Base-by-base conservation (phyloP, 2,888 invertebrate genomes). In the Harmothoe impar region DNA sequence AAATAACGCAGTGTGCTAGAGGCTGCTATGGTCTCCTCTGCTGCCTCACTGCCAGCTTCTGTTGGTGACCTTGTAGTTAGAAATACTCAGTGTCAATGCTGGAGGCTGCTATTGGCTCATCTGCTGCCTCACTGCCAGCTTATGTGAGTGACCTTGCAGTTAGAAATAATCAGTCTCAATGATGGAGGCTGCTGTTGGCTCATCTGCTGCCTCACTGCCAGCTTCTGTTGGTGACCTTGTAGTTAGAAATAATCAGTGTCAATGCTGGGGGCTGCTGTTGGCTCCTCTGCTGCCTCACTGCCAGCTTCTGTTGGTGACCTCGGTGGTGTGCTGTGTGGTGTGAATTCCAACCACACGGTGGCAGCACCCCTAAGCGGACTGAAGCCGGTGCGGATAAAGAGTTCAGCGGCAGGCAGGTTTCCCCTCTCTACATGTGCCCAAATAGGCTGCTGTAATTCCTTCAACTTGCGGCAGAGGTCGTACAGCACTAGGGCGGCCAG, bases 341-440 rank as follows among this genome's bases (percentile, higher is more conserved):
- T 54, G 31, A 52, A 86, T 29, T 52, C 86, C 54, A 86, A 20
- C 86, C 86, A 86, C 86, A 56, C 52, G 54, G 86, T 86, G 52
- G 86, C 56, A 86, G 86, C 52, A 86, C 56, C 56, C 15, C 56
- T 20, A 29, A 86, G 33, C 12, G 56, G 29, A 1, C 20, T 86
- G 29, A 86, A 86, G 7, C 86, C 86, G 15, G 86, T 54, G 25
- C 86, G 25, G 52, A 29, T 1, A 29, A 86, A 86, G 29, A 86
- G 56, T 54, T 86, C 86, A 86, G 86, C 54, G 1, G 86, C 86
- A 0, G 86, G 29, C 52, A 54, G 12, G 86, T 86, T 86, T 7
- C 56, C 86, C 29, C n/a, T 52, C 56, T 86, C 86, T 0, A 86
- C 33, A 29, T 86, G 86, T 17, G 86, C 86, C 86, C 86, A 86